phyloP scores from a whole-genome alignment of 2,888 invertebrate genomes.

The Pammene aurita region DNA sequence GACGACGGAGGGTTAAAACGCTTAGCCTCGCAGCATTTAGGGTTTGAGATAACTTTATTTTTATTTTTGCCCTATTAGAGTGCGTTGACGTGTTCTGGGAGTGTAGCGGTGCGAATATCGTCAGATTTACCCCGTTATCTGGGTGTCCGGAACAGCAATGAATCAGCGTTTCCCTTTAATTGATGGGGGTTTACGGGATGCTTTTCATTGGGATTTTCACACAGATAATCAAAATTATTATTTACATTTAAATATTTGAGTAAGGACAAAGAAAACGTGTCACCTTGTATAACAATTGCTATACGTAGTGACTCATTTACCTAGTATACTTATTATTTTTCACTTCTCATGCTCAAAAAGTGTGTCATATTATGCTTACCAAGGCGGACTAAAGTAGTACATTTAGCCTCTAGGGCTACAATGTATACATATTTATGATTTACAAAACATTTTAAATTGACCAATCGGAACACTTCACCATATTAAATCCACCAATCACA shows the following conservation, averaged over 20 bases:
- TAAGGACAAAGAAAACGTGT: too few relatives aligned
- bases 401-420: too few relatives aligned
- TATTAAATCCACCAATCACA: too few relatives aligned
- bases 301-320: too few relatives aligned
- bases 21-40: slow-evolving; percentile 50
- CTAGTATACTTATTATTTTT: too few relatives aligned
- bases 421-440: too few relatives aligned
- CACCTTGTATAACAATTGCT: too few relatives aligned
- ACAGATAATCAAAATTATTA: background rate
- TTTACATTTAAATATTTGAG: background rate
- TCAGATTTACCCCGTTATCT: slow-evolving; percentile 20
- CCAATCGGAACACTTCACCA: too few relatives aligned
- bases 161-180: slow-evolving; percentile 21
- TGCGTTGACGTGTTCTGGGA: slow-evolving; percentile 38
- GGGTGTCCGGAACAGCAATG: slow-evolving; percentile 1
- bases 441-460: too few relatives aligned
- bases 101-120: slow-evolving; percentile 9
- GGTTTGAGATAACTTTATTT: slow-evolving; percentile 56
- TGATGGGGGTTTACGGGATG: slow-evolving; percentile 1
- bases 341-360: too few relatives aligned
- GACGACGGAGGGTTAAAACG: slow-evolving; percentile 62
- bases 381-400: too few relatives aligned
- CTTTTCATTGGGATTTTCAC: background rate
- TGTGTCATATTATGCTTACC: too few relatives aligned
- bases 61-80: slow-evolving; percentile 49